These are phyloP conservation scores for Chaitophorus viminalis DNA, from an alignment of 2,888 invertebrate genomes.

Conservation along the genomic window DNA sequence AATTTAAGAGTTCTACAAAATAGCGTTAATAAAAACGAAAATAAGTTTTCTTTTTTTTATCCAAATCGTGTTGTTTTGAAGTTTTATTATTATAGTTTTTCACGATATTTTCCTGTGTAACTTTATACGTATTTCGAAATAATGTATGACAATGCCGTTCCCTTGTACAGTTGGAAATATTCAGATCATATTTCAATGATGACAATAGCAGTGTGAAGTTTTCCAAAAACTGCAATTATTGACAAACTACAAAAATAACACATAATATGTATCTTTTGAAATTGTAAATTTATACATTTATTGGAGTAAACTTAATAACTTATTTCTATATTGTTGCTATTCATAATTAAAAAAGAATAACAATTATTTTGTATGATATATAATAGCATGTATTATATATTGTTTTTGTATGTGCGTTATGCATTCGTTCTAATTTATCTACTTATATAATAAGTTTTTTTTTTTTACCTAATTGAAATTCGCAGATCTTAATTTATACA, in stretches of 20 bases:
- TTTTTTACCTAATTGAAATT: background rate
- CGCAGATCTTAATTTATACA: background rate
- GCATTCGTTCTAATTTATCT: no score
- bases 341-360: background rate
- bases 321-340: background rate
- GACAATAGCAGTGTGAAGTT: background rate
- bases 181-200: conserved; percentile 15
- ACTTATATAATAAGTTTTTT: no score
- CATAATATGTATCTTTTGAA: background rate
- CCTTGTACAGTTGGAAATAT: background rate
- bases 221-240: conserved; percentile 1
- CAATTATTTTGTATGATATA: background rate
- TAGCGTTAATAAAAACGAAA: no score
- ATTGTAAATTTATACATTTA: background rate
- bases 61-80: background rate
- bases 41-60: background rate
- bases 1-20: background rate
- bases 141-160: background rate
- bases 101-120: no score
- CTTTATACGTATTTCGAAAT: background rate
- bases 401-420: background rate
- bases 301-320: background rate
- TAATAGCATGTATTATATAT: background rate
- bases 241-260: background rate
- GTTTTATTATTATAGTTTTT: no score